A percentile compares a stretch with the other conserved stretches of the same genome.
phyloP scores from a whole-genome alignment of 2,888 invertebrate genomes.

The Melanchra persicariae region DNA sequence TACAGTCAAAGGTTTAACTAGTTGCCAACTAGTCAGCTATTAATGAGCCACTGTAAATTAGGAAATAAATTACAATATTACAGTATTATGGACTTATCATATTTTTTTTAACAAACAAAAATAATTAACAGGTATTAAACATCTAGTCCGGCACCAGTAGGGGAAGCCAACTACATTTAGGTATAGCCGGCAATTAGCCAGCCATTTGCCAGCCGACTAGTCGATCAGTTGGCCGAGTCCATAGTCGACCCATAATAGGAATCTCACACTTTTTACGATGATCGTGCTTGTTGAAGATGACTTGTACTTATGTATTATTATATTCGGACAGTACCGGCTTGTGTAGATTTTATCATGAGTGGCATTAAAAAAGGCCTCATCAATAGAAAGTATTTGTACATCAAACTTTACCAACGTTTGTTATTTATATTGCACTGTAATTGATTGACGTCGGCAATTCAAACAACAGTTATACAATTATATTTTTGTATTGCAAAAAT shows the following conservation, averaged over 20 bases:
- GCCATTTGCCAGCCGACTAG: not conserved
- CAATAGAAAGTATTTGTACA: constrained; percentile 35
- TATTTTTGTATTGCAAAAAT: not conserved
- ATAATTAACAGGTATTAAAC: not conserved
- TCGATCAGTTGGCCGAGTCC: not conserved
- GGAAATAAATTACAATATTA: too few species aligned
- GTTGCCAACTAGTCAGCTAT: too few species aligned
- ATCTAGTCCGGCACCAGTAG: not conserved
- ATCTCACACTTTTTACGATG: not conserved
- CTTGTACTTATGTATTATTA: constrained; percentile 11
- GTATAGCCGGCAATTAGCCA: not conserved
- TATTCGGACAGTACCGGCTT: constrained; percentile 5
- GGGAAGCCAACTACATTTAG: not conserved
- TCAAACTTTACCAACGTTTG: constrained; percentile 6
- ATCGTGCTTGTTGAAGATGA: constrained; percentile 19
- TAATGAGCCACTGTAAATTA: too few species aligned
- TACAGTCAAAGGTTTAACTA: too few species aligned
- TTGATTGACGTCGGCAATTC: constrained; percentile 3
- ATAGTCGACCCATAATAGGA: not conserved
- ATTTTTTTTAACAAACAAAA: not conserved
- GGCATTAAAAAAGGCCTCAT: constrained; percentile 1
- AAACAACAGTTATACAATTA: constrained; percentile 5
- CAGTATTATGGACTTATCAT: too few species aligned
- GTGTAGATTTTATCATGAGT: constrained; percentile 26
- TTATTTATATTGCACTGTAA: constrained; percentile 19